phyloP scores from a whole-genome alignment of 2,888 invertebrate genomes.

The Poecilobothrus nobilitatus region DNA sequence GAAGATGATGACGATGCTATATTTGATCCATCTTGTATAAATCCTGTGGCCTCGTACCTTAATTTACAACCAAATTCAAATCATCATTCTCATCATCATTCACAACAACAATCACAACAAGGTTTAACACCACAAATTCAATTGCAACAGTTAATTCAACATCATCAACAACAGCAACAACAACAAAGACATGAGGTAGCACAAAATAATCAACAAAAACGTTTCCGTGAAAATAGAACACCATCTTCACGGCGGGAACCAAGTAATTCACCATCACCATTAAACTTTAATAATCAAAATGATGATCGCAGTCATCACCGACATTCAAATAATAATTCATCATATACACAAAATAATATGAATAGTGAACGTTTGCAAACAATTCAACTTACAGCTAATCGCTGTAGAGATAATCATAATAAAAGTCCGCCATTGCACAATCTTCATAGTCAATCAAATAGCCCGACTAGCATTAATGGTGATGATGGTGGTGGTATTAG shows the following conservation, averaged over 20 bases:
- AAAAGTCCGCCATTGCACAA: slow-evolving; percentile 21
- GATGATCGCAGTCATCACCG: neutral
- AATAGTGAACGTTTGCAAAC: neutral
- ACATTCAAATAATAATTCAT: neutral
- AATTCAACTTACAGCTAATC: neutral
- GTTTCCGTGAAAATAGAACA: slow-evolving; percentile 10
- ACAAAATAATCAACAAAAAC: slow-evolving; percentile 5
- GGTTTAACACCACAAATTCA: slow-evolving; percentile 23
- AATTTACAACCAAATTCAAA: slow-evolving; percentile 1
- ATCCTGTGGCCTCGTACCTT: neutral
- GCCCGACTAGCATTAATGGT: slow-evolving; percentile 20
- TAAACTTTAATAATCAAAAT: neutral
- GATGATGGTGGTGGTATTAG: slow-evolving; percentile 19
- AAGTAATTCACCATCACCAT: neutral
- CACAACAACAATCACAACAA: slow-evolving; percentile 17
- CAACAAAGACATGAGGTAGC: neutral
- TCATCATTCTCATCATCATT: slow-evolving; percentile 11
- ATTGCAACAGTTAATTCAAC: slow-evolving; percentile 23
- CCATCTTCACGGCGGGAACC: neutral
- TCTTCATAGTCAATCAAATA: slow-evolving; percentile 26
- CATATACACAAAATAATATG: neutral
- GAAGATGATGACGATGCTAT: slow-evolving; percentile 38
- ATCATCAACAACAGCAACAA: slow-evolving; percentile 16
- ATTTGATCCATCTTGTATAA: slow-evolving; percentile 28
- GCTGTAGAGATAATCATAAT: slow-evolving; percentile 9